Conservation (phyloP, 1,140 invertebrate genomes). For the Cyrtorhinus lividipennis region DNA sequence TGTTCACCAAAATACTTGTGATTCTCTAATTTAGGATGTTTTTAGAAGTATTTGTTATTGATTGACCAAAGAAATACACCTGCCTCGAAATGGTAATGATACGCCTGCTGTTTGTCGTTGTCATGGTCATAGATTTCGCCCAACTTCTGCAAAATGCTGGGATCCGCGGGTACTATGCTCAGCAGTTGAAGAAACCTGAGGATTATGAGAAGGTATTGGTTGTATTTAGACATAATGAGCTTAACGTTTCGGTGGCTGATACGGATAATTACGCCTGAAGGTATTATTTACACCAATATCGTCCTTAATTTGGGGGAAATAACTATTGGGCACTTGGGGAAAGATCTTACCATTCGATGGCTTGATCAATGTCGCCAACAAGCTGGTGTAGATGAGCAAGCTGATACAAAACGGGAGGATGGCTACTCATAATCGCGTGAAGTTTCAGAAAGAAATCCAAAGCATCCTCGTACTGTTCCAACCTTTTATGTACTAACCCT, state of each 20-base stretch:
- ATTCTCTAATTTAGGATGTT: neutral
- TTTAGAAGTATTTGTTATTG: too few species aligned
- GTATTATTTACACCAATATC: too few species aligned
- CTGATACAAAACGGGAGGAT: slow-evolving; percentile 75
- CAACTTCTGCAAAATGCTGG: slow-evolving; percentile 63
- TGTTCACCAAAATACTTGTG: too few species aligned
- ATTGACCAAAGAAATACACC: too few species aligned
- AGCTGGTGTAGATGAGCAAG: slow-evolving; percentile 68
- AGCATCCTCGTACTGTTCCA: slow-evolving; percentile 55
- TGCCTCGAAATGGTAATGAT: slow-evolving; percentile 83
- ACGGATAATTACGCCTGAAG: too few species aligned
- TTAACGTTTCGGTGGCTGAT: too few species aligned
- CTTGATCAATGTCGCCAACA: slow-evolving; percentile 58
- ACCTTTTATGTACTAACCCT: slow-evolving; percentile 58
- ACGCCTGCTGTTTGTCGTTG: slow-evolving; percentile 81
- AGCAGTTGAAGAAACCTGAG: slow-evolving; percentile 69
- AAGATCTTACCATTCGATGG: slow-evolving; percentile 53
- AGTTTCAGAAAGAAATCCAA: slow-evolving; percentile 72
- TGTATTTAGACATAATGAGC: too few species aligned
- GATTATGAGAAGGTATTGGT: too few species aligned
- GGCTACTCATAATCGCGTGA: slow-evolving; percentile 55
- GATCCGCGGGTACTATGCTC: slow-evolving; percentile 69
- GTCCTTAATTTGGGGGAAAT: too few species aligned
- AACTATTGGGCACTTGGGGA: too few species aligned
- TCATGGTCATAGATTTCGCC: slow-evolving; percentile 71